These are phyloP conservation scores for Diarsia rubi DNA, from an alignment of 2,888 invertebrate species.

Conservation along the genomic window DNA sequence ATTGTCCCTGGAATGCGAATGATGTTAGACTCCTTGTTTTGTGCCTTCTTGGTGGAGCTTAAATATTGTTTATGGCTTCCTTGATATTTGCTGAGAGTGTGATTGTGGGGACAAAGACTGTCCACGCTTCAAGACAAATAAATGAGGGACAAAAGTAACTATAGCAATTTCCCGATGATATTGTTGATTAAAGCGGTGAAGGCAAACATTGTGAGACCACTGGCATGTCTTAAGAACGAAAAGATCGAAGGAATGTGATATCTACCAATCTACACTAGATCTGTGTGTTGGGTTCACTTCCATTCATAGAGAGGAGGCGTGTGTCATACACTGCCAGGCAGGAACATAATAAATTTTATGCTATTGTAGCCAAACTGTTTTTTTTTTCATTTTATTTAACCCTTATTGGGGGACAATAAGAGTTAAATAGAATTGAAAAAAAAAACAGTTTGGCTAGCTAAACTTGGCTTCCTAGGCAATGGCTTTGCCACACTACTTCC, in stretches of 20 bases:
- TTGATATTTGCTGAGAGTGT: constrained; percentile 50
- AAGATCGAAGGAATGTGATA: neutral
- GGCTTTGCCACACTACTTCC: neutral
- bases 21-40: constrained; percentile 54
- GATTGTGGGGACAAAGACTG: constrained; percentile 35
- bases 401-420: no score
- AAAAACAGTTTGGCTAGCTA: no score
- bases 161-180: neutral
- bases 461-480: neutral
- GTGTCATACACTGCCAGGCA: no score
- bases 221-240: neutral
- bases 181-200: neutral
- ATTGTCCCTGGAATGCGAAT: constrained; percentile 57
- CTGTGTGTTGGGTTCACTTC: neutral
- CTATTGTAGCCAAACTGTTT: neutral
- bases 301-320: neutral
- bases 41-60: constrained; percentile 45
- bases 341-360: neutral
- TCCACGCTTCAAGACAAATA: constrained; percentile 10
- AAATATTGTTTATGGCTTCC: constrained; percentile 57
- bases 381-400: neutral
- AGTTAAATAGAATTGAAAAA: no score
- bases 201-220: neutral
- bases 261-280: neutral
- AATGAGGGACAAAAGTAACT: constrained; percentile 7